A percentile compares a stretch with the other conserved stretches of the same genome.
phyloP scores from a whole-genome alignment of 2,113 vertebrate species.

The Rhea pennata region DNA sequence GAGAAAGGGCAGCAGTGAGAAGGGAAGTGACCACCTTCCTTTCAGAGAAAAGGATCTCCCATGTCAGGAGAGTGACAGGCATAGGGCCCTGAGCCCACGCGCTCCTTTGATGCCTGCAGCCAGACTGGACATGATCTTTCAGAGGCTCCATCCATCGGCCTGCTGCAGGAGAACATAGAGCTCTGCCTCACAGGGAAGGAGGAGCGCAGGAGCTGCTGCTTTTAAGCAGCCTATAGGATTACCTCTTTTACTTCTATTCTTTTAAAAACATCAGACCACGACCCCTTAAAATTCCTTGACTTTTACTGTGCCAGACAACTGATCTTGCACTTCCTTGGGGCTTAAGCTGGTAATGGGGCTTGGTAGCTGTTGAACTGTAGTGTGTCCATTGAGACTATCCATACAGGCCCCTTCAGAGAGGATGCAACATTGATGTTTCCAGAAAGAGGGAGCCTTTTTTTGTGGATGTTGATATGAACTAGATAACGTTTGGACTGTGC shows the following conservation, averaged over 20 bases:
- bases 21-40: not conserved
- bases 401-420: not conserved
- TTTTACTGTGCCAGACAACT: not conserved
- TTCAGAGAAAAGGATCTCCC: not conserved
- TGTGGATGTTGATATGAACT: not conserved
- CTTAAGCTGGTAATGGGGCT: not conserved
- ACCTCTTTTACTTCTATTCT: not conserved
- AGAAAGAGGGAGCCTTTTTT: not conserved
- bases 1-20: not conserved
- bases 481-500: not conserved
- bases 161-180: not conserved
- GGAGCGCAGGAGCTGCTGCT: not conserved
- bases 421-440: not conserved
- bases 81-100: not conserved
- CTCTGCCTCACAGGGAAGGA: not conserved
- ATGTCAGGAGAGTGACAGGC: not conserved
- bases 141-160: not conserved
- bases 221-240: not conserved
- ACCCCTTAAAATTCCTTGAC: not conserved
- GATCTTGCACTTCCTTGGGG: not conserved
- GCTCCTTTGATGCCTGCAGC: not conserved
- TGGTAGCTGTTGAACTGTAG: not conserved
- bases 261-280: not conserved
- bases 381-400: rapidly evolving
- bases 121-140: not conserved